Evolutionary conservation across 2,113 vertebrate genomes (phyloP).

Genomic region (Oceanites oceanicus): DNA sequence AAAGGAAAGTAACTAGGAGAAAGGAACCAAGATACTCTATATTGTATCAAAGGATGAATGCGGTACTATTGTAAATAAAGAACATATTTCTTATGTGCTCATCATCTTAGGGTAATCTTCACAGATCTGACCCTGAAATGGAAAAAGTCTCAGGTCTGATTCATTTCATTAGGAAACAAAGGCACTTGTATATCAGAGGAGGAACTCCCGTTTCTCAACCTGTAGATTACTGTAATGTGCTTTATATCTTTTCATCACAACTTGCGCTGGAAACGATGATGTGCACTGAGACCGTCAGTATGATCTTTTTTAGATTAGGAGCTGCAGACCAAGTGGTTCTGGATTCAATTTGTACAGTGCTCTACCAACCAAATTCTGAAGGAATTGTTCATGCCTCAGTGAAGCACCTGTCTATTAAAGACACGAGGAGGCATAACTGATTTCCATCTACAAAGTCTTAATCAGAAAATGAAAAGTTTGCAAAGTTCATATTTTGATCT

Average conservation of each 20-base stretch:
- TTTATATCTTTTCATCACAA: neutral
- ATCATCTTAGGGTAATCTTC: neutral
- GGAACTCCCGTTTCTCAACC: neutral
- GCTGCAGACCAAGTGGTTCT: neutral
- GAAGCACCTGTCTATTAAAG: neutral
- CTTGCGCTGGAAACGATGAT: neutral
- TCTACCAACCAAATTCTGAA: neutral
- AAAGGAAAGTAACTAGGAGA: neutral
- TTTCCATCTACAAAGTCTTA: neutral
- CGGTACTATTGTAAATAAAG: neutral
- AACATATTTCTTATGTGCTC: neutral
- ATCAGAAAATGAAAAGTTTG: neutral
- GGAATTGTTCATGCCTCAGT: neutral
- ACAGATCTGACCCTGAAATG: neutral
- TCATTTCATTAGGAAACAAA: neutral
- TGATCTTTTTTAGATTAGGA: neutral
- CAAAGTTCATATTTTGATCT: neutral
- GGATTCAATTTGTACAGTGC: neutral
- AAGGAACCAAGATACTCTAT: neutral
- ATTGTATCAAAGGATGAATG: neutral
- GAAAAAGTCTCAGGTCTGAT: neutral
- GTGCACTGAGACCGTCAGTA: neutral
- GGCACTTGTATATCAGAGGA: neutral
- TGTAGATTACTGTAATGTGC: neutral
- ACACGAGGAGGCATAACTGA: neutral